These are phyloP conservation scores for Canis aureus DNA, from an alignment of 2,113 vertebrate species.

Conservation along the genomic window DNA sequence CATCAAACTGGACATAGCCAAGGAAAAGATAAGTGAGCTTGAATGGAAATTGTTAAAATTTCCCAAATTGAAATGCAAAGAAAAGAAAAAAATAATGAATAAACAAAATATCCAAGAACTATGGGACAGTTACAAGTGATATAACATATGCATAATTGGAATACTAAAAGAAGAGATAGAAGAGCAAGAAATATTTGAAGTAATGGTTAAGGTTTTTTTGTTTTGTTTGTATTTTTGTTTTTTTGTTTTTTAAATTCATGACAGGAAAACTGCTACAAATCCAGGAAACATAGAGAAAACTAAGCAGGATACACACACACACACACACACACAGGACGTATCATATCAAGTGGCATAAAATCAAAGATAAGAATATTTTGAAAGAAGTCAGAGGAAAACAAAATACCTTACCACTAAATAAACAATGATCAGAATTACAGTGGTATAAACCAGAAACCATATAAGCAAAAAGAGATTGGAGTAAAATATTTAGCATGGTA, in stretches of 20 bases:
- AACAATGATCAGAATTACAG: neutral
- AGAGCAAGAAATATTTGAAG: neutral
- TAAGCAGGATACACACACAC: neutral
- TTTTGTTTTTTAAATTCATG: neutral
- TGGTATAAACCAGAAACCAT: neutral
- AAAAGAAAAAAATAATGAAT: neutral
- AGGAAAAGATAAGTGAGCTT: neutral
- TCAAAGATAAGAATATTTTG: neutral
- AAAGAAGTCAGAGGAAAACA: neutral
- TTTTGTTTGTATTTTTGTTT: neutral
- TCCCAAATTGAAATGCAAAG: neutral
- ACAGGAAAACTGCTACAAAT: neutral
- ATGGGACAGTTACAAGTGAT: neutral
- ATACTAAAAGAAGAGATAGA: neutral
- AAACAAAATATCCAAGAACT: neutral
- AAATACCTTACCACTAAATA: neutral
- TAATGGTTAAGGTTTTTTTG: neutral
- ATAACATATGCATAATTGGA: neutral
- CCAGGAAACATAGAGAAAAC: neutral
- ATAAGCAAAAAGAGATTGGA: neutral
- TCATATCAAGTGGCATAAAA: neutral
- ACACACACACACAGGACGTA: neutral
- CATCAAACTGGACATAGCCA: neutral
- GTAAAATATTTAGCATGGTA: neutral
- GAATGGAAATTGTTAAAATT: neutral